Evolutionary conservation across 2,113 vertebrate genomes (phyloP).

Genomic region (Corynorhinus townsendii): DNA sequence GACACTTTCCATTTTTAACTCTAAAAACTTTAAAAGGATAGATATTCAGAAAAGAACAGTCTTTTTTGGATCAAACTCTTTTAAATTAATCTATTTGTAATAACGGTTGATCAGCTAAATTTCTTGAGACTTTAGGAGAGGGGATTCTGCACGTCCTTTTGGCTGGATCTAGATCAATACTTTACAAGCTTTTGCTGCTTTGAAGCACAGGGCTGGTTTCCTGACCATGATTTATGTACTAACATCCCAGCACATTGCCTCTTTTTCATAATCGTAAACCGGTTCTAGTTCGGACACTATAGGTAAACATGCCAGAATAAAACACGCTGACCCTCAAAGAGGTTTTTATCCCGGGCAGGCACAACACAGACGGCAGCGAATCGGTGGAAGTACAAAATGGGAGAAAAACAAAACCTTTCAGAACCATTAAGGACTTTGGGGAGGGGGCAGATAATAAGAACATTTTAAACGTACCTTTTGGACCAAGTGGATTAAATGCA

Average conservation of each 20-base stretch:
- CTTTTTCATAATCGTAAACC: constrained; percentile 59
- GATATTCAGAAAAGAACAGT: neutral
- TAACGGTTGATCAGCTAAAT: constrained; percentile 23
- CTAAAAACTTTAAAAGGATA: constrained; percentile 14
- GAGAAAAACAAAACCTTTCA: neutral
- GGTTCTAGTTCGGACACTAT: constrained; percentile 37
- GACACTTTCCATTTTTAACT: constrained; percentile 39
- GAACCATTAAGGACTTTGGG: neutral
- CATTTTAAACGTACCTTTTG: neutral
- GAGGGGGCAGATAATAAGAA: neutral
- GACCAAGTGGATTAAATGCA: neutral
- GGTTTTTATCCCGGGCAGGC: neutral
- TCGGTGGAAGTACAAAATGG: neutral
- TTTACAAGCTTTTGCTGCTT: constrained; percentile 44
- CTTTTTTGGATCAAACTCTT: neutral
- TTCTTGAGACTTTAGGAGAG: constrained; percentile 20
- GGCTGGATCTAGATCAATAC: neutral
- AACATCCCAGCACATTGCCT: constrained; percentile 38
- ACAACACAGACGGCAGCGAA: neutral
- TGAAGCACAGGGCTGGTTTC: constrained; percentile 53
- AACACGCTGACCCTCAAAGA: constrained; percentile 41
- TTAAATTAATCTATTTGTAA: constrained; percentile 29
- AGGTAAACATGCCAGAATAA: constrained; percentile 50
- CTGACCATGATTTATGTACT: constrained; percentile 55
- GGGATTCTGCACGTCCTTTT: neutral